A percentile compares a stretch with the other conserved stretches of the same genome.
phyloP scores from a whole-genome alignment of 1,140 invertebrate species.

The Tetramorium parvispinum region DNA sequence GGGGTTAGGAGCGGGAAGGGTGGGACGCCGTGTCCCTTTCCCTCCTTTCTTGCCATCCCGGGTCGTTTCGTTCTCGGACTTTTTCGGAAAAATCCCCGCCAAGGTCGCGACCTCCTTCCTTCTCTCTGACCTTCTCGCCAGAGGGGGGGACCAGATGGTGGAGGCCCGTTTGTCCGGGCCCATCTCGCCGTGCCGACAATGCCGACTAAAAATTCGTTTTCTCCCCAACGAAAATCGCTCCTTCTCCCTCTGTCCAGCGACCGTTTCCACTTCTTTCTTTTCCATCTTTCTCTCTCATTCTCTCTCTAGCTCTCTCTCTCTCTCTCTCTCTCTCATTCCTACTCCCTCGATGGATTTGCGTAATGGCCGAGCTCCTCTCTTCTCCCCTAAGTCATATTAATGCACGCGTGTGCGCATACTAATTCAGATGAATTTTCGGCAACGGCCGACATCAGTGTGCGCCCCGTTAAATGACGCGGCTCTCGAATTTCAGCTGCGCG shows the following conservation, averaged over 20 bases:
- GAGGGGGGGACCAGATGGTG: conserved; percentile 78
- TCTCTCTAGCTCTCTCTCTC: conserved; percentile 61
- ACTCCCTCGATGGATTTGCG: conserved; percentile 72
- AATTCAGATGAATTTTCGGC: conserved; percentile 84
- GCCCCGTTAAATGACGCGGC: conserved; percentile 76
- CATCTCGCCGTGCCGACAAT: conserved; percentile 67
- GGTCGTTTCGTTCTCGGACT: conserved; percentile 67
- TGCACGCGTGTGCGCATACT: conserved; percentile 83
- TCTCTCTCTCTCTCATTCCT: conserved; percentile 66
- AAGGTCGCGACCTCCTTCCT: conserved; percentile 82
- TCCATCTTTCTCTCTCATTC: conserved; percentile 17
- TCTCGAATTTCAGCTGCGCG: conserved; percentile 73
- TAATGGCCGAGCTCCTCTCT: conserved; percentile 79
- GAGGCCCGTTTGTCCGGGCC: conserved; percentile 61
- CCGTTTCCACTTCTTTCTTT: conserved; percentile 66
- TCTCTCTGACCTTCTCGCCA: conserved; percentile 69
- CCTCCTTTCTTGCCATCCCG: not conserved
- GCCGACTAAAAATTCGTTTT: conserved; percentile 74
- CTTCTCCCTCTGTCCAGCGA: conserved; percentile 56
- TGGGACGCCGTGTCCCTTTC: not conserved
- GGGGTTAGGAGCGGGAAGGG: conserved; percentile 6
- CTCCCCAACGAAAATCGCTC: conserved; percentile 59
- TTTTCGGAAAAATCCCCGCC: conserved; percentile 81
- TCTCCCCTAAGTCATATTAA: conserved; percentile 82
- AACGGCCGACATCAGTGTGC: conserved; percentile 69